Conservation (phyloP, 2,888 invertebrate genomes). For the Sarcophaga subvicina region DNA sequence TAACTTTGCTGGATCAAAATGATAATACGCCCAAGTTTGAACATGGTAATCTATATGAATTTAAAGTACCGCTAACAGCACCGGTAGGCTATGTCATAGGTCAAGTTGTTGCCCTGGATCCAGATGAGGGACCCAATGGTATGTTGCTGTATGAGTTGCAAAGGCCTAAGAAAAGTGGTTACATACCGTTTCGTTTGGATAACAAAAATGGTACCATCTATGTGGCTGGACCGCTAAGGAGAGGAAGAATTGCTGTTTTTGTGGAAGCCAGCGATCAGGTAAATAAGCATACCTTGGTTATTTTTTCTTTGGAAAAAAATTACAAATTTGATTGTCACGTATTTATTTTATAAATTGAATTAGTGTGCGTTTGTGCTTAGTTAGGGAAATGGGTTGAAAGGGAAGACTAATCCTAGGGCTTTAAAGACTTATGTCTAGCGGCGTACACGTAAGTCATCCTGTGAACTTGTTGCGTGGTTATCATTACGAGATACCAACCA, state of each 20-base stretch:
- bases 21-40: slow-evolving; percentile 95
- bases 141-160: slow-evolving; percentile 89
- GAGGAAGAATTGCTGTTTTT: slow-evolving; percentile 90
- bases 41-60: slow-evolving; percentile 92
- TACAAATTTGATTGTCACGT: no score
- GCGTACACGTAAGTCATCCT: no score
- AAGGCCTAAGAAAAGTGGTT: slow-evolving; percentile 85
- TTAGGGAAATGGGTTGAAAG: no score
- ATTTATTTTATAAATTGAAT: no score
- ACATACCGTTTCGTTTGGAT: slow-evolving; percentile 88
- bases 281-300: slow-evolving; percentile 1
- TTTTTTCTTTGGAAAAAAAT: no score
- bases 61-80: slow-evolving; percentile 87
- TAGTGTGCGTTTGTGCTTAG: no score
- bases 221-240: slow-evolving; percentile 85
- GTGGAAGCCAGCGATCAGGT: slow-evolving; percentile 90
- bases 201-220: slow-evolving; percentile 87
- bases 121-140: slow-evolving; percentile 88
- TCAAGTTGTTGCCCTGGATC: slow-evolving; percentile 90
- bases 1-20: slow-evolving; percentile 93
- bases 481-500: no score
- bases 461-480: no score
- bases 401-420: no score
- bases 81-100: slow-evolving; percentile 89
- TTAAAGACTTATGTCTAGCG: no score